Percentiles rank a stretch among this genome's conserved stretches.
Evolutionary conservation across 1,140 invertebrate genomes (phyloP).

Genomic region (Neodiprion lecontei): DNA sequence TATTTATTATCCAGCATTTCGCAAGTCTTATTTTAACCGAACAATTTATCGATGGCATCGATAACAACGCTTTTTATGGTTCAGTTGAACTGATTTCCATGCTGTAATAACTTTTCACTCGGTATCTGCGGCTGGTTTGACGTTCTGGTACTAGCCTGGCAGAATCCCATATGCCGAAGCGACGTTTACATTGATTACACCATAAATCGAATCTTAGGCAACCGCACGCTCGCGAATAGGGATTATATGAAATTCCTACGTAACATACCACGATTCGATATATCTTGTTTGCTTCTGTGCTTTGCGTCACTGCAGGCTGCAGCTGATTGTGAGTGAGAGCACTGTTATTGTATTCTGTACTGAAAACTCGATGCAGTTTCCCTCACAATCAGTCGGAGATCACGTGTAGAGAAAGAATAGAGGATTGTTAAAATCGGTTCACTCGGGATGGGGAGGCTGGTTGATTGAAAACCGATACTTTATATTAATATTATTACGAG

Average conservation of each 20-base stretch:
- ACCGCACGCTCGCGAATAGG: background rate
- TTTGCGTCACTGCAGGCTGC: background rate
- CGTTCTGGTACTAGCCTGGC: background rate
- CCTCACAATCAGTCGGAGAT: background rate
- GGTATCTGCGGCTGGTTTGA: background rate
- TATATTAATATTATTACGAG: no score
- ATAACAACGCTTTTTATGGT: no score
- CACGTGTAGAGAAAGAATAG: no score
- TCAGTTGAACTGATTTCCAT: no score
- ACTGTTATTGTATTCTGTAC: background rate
- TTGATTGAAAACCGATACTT: no score
- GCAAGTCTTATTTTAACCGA: no score
- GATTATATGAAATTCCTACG: constrained; percentile 3
- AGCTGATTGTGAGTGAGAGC: background rate
- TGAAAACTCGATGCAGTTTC: background rate
- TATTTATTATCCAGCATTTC: no score
- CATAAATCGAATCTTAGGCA: constrained; percentile 1
- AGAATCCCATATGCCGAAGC: background rate
- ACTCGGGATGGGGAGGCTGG: no score
- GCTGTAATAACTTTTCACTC: background rate
- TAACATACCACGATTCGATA: background rate
- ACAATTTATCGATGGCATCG: no score
- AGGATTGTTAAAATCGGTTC: no score
- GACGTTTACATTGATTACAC: background rate
- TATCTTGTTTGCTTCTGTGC: background rate